phyloP scores from a whole-genome alignment of 2,797 vertebrate genomes.

The Hirundo rustica region DNA sequence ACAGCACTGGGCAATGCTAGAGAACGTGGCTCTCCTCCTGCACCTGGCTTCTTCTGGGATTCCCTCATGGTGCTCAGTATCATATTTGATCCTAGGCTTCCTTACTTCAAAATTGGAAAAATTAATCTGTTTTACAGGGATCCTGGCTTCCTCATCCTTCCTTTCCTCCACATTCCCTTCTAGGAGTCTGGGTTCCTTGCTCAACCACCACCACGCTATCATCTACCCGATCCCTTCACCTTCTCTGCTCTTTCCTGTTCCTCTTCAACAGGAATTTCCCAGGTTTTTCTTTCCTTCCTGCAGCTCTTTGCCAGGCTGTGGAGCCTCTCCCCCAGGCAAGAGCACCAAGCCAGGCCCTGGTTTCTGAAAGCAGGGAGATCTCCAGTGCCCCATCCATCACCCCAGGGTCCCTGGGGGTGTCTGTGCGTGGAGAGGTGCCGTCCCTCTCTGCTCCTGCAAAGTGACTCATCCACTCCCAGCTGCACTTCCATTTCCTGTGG shows the following conservation, averaged over 20 bases:
- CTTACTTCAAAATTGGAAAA: neutral
- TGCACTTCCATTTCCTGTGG: neutral
- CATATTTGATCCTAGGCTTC: neutral
- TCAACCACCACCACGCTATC: neutral
- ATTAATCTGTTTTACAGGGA: neutral
- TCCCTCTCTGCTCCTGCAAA: neutral
- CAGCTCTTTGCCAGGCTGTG: neutral
- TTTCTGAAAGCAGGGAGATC: neutral
- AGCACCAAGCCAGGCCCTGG: fast-evolving
- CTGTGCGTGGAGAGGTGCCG: neutral
- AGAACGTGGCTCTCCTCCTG: fast-evolving
- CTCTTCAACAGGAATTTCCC: neutral
- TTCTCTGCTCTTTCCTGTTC: neutral
- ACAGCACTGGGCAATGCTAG: neutral
- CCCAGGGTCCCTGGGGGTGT: neutral
- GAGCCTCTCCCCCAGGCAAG: neutral
- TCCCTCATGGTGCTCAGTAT: neutral
- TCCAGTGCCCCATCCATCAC: neutral
- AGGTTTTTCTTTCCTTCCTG: neutral
- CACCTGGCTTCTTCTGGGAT: neutral
- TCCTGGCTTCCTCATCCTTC: neutral
- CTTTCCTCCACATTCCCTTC: neutral
- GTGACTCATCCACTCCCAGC: slow-evolving; percentile 59
- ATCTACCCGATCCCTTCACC: too few relatives aligned
- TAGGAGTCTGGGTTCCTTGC: neutral